phyloP scores from a whole-genome alignment of 2,797 vertebrate genomes.

The Emydoidea blandingii region DNA sequence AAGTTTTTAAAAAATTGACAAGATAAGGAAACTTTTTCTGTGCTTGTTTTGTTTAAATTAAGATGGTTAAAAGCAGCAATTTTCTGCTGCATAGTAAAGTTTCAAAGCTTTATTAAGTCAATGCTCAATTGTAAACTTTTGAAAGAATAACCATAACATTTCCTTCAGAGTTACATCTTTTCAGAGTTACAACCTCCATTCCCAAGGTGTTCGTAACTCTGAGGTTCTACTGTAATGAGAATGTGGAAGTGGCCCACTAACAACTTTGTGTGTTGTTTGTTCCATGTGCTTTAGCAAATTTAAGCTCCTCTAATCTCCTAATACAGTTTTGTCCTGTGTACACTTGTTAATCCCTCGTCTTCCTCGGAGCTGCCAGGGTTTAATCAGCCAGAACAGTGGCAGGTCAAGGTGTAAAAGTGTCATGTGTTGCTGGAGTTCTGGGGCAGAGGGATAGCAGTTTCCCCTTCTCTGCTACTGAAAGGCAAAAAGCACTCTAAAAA shows the following conservation, averaged over 20 bases:
- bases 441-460: not conserved
- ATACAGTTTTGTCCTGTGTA: not conserved
- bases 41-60: too few relatives aligned
- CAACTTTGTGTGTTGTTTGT: not conserved
- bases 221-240: too few relatives aligned
- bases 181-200: too few relatives aligned
- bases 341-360: not conserved
- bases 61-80: too few relatives aligned
- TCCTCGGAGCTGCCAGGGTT: not conserved
- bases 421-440: not conserved
- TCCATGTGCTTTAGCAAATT: not conserved
- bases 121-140: too few relatives aligned
- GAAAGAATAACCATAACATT: too few relatives aligned
- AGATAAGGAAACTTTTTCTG: too few relatives aligned
- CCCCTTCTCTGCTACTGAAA: not conserved
- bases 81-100: too few relatives aligned
- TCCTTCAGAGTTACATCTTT: too few relatives aligned
- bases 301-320: not conserved
- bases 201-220: too few relatives aligned
- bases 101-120: too few relatives aligned
- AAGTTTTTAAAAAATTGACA: too few relatives aligned
- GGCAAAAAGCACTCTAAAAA: not conserved
- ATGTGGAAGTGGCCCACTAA: not conserved
- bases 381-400: not conserved
- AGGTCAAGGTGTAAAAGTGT: not conserved